Base-by-base conservation (phyloP, 2,113 vertebrate species). In the Cygnus atratus region DNA sequence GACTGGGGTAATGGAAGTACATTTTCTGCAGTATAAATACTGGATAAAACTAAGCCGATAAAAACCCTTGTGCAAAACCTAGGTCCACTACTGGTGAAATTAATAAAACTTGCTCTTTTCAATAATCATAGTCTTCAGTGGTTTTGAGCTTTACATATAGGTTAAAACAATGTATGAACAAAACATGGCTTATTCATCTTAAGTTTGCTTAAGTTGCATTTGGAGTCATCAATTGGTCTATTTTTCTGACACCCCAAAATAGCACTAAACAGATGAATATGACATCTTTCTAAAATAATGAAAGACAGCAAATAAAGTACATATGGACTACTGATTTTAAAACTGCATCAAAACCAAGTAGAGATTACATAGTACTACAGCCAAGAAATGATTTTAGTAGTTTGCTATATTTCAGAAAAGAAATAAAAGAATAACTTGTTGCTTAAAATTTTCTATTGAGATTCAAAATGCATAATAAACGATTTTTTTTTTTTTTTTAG, bases 11-110 rank as follows among this genome's bases (percentile, higher is more conserved):
- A 76, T 59, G 31, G 59, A 92, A 88, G 77, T 74, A 57, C n/a
- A 62, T 65, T 92, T 97, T 95, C 86, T 90, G 21, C 58, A 89
- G 65, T 65, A 28, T 80, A 92, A 96, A 94, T 87, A 83, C 16
- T 29, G 63, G 16, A 39, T 88, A 75, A 16, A 29, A 37, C 39
- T 77, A 55, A 81, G 55, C 16, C 81, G 46, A 57, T 28, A 57
- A 52, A 46, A 35, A 1, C 35, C 22, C 57, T 74, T 94, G 61
- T 73, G 62, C 33, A 76, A 93, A 93, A 91, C 70, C 55, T 55
- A 79, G 41, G 20, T 87, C 58, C n/a, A 73, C 39, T 83, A 61
- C 62, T 1, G 1, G 20, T 77, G 28, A 90, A 91, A 77, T 81
- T 80, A 92, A 85, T 85, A 87, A 96, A 89, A 85, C 66, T 83